Percentiles rank a stretch among this genome's conserved stretches.
phyloP scores from a whole-genome alignment of 2,797 vertebrate species.

The Tadarida brasiliensis region DNA sequence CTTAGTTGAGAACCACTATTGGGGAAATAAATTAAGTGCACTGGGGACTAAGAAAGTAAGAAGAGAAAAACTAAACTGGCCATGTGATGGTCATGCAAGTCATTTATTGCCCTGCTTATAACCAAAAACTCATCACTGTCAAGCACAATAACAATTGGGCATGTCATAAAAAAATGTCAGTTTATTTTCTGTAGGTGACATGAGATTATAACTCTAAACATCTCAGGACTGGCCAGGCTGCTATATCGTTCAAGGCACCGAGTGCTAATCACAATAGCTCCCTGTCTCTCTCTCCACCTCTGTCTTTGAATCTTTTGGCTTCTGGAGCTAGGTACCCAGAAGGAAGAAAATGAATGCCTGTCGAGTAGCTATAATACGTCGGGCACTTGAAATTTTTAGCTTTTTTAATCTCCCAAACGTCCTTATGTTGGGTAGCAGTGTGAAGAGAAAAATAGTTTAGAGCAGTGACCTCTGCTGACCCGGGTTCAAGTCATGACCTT shows the following conservation, averaged over 20 bases:
- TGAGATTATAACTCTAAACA: neutral
- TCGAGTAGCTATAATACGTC: neutral
- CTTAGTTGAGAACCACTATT: neutral
- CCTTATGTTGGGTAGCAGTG: neutral
- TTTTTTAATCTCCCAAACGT: neutral
- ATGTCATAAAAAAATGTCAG: neutral
- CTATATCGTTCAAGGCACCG: neutral
- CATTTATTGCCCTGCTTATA: neutral
- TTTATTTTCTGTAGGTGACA: neutral
- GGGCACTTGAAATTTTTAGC: neutral
- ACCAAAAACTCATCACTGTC: neutral
- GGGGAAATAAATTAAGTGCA: neutral
- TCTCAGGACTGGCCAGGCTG: neutral
- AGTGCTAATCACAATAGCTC: neutral
- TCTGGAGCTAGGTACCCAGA: neutral
- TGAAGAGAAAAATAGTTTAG: neutral
- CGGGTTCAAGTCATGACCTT: neutral
- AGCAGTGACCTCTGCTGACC: neutral
- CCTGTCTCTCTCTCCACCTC: neutral
- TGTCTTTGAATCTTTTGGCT: neutral
- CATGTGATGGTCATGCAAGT: neutral
- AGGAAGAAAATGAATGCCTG: neutral
- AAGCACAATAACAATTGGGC: neutral
- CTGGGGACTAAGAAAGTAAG: neutral
- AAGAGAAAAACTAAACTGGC: neutral